Percentiles rank a stretch among this genome's conserved stretches.
phyloP scores from a whole-genome alignment of 1,140 invertebrate species.

The Micrasema minimum region DNA sequence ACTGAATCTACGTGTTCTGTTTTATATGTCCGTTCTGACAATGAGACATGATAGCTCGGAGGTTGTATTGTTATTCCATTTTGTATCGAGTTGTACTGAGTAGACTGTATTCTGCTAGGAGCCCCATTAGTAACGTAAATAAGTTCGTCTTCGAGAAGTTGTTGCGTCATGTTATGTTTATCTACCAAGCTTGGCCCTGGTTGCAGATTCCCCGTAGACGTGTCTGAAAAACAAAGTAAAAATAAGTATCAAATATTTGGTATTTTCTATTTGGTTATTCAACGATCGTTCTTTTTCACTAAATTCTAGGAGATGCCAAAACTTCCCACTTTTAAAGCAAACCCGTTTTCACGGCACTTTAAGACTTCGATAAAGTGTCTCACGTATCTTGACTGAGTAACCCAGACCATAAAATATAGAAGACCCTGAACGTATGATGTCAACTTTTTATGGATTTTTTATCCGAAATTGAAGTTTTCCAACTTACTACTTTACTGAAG shows the following conservation, averaged over 20 bases:
- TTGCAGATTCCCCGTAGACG: constrained; percentile 5
- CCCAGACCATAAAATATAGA: constrained; percentile 2
- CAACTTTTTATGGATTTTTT: constrained; percentile 19
- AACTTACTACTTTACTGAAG: constrained; percentile 22
- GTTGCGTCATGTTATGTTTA: constrained; percentile 4
- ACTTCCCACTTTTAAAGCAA: too few species aligned
- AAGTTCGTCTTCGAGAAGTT: constrained; percentile 11
- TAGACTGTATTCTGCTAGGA: neutral
- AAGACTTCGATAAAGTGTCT: too few species aligned
- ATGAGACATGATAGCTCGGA: neutral
- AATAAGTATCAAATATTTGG: too few species aligned
- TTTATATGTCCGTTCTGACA: neutral
- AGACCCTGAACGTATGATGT: constrained; percentile 9
- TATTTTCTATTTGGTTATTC: too few species aligned
- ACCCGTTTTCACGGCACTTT: too few species aligned
- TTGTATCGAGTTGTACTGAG: constrained; percentile 7
- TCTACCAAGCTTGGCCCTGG: constrained; percentile 9
- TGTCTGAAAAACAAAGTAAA: constrained; percentile 29
- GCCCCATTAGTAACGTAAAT: constrained; percentile 19
- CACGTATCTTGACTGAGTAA: too few species aligned
- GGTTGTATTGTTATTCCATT: constrained; percentile 14
- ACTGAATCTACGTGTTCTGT: neutral
- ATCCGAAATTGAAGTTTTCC: constrained; percentile 7
- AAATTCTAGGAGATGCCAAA: too few species aligned
- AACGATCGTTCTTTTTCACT: too few species aligned